A percentile compares a stretch with the other conserved stretches of the same genome.
Conservation (phyloP, 1,140 invertebrate species). For the Chlorops oryzae region DNA sequence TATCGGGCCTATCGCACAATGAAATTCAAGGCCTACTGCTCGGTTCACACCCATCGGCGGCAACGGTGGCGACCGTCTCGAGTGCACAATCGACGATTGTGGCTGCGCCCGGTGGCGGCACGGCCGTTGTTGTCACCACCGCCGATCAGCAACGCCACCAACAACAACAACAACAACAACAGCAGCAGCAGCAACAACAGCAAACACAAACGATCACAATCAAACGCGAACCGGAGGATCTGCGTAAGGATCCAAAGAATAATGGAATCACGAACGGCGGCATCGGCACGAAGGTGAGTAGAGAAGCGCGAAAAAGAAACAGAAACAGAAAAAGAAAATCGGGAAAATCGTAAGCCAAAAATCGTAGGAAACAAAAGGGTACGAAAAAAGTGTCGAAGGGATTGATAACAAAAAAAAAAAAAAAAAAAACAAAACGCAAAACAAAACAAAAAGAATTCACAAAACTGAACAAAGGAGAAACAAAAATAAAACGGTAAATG, state of each 20-base stretch:
- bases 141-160: conserved; percentile 23
- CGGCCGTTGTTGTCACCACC: conserved; percentile 38
- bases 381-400: too few species aligned
- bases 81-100: conserved; percentile 21
- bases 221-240: conserved; percentile 47
- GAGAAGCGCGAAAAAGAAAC: too few species aligned
- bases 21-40: conserved; percentile 48
- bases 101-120: conserved; percentile 35
- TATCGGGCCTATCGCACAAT: conserved; percentile 48
- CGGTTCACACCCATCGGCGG: conserved; percentile 45
- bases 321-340: too few species aligned
- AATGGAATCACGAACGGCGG: conserved; percentile 24
- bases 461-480: too few species aligned
- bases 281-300: conserved; percentile 37
- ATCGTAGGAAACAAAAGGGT: too few species aligned
- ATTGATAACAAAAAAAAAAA: too few species aligned
- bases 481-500: too few species aligned
- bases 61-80: conserved; percentile 13
- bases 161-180: conserved; percentile 25
- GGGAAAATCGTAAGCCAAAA: too few species aligned
- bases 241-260: conserved; percentile 47
- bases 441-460: too few species aligned
- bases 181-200: conserved; percentile 34
- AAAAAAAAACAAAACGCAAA: too few species aligned
- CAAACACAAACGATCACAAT: conserved; percentile 41